phyloP scores from a whole-genome alignment of 2,797 vertebrate species.

The Halcyon chelicuti region DNA sequence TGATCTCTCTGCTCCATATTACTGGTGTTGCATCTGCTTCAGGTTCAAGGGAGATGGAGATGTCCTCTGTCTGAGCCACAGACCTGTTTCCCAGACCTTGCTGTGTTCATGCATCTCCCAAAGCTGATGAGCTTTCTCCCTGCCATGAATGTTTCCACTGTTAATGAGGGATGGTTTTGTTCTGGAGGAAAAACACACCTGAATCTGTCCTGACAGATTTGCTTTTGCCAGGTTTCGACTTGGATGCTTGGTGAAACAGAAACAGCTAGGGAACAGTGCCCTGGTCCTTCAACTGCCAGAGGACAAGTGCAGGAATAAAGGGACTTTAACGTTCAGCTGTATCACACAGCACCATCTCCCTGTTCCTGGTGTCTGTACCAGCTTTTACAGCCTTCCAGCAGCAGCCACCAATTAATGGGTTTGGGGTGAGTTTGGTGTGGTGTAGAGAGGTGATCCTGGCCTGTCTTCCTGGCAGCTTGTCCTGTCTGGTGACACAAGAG shows the following conservation, averaged over 20 bases:
- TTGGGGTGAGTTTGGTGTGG: too few relatives aligned
- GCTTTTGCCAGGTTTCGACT: background rate
- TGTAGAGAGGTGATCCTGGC: background rate
- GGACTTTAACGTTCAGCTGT: background rate
- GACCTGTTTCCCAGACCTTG: background rate
- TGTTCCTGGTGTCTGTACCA: too few relatives aligned
- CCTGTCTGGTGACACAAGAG: fast-evolving
- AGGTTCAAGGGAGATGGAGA: background rate
- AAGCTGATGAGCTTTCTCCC: background rate
- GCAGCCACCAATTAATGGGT: too few relatives aligned
- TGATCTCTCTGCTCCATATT: background rate
- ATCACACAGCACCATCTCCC: too few relatives aligned
- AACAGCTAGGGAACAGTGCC: background rate
- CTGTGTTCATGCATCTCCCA: background rate
- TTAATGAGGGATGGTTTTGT: background rate
- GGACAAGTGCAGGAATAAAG: background rate
- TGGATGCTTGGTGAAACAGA: background rate
- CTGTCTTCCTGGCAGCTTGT: background rate
- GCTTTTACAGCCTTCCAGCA: too few relatives aligned
- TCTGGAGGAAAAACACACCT: background rate
- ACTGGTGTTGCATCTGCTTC: background rate
- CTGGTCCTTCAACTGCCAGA: background rate
- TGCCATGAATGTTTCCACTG: fast-evolving
- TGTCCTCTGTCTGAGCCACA: background rate
- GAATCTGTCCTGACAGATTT: background rate